phyloP scores from a whole-genome alignment of 2,113 vertebrate genomes.

The Sisor rabdophorus region DNA sequence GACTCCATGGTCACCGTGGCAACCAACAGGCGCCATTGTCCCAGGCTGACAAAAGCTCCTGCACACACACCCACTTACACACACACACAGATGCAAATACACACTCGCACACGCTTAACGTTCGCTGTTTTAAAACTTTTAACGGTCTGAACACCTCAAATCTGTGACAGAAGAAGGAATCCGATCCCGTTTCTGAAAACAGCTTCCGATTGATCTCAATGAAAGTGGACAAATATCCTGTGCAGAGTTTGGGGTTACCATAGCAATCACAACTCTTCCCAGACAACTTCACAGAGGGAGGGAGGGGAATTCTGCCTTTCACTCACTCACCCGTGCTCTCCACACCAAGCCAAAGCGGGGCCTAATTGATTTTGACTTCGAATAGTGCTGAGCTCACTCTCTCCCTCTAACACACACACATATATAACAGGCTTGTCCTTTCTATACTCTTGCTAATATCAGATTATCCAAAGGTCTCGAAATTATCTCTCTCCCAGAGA shows the following conservation, averaged over 20 bases:
- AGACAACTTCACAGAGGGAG: slow-evolving; percentile 55
- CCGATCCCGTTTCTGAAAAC: slow-evolving; percentile 25
- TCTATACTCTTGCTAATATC: slow-evolving; percentile 11
- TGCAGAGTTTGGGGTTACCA: slow-evolving; percentile 64
- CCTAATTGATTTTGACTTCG: slow-evolving; percentile 41
- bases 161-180: background rate
- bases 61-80: slow-evolving; percentile 48
- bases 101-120: background rate
- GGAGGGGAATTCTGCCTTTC: slow-evolving; percentile 40
- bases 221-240: slow-evolving; percentile 56
- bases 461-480: slow-evolving; percentile 13
- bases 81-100: background rate
- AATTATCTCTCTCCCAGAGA: slow-evolving; percentile 14
- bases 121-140: slow-evolving; percentile 7
- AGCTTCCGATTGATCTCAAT: slow-evolving; percentile 31
- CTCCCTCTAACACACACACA: background rate
- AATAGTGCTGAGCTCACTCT: slow-evolving; percentile 27
- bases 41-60: slow-evolving; percentile 67
- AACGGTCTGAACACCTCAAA: background rate
- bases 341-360: slow-evolving; percentile 26
- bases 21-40: slow-evolving; percentile 77
- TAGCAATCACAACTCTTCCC: slow-evolving; percentile 68
- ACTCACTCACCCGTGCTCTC: slow-evolving; percentile 31
- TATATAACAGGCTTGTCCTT: background rate
- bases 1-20: slow-evolving; percentile 70